Percentiles rank a stretch among this genome's conserved stretches.
Conservation (phyloP, 2,888 invertebrate genomes). For the Cotesia congregata region DNA sequence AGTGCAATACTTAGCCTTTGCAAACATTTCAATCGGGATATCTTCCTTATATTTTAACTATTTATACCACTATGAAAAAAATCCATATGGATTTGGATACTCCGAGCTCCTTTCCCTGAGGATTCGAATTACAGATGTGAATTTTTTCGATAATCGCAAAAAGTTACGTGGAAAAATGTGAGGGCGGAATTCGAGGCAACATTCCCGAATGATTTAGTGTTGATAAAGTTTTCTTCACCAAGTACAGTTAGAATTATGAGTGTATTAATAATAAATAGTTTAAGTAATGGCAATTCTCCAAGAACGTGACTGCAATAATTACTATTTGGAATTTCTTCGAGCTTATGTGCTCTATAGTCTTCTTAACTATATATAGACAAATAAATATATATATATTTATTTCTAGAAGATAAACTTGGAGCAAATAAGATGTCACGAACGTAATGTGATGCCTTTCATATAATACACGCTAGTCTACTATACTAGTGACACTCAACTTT, state of each 20-base stretch:
- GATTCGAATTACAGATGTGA: no score
- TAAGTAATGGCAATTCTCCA: slow-evolving; percentile 46
- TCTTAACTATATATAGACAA: background rate
- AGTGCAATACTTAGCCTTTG: background rate
- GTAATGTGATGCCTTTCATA: slow-evolving; percentile 17
- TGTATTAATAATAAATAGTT: background rate
- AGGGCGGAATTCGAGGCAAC: no score
- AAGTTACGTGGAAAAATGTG: no score
- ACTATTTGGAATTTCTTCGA: background rate
- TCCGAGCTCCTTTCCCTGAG: no score
- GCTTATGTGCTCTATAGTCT: background rate
- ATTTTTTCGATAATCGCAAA: no score
- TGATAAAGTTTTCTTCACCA: no score
- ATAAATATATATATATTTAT: slow-evolving; percentile 19
- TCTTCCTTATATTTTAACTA: background rate
- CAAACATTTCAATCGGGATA: background rate
- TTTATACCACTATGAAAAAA: no score
- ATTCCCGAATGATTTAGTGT: no score
- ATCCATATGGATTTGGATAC: no score
- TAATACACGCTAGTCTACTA: slow-evolving; percentile 40
- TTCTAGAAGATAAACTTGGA: slow-evolving; percentile 50
- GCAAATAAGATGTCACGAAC: slow-evolving; percentile 56
- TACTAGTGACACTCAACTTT: slow-evolving; percentile 46
- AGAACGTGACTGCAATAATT: slow-evolving; percentile 44
- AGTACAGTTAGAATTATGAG: background rate